Conservation (phyloP, 1,140 invertebrate species). For the Ceratitis capitata region DNA sequence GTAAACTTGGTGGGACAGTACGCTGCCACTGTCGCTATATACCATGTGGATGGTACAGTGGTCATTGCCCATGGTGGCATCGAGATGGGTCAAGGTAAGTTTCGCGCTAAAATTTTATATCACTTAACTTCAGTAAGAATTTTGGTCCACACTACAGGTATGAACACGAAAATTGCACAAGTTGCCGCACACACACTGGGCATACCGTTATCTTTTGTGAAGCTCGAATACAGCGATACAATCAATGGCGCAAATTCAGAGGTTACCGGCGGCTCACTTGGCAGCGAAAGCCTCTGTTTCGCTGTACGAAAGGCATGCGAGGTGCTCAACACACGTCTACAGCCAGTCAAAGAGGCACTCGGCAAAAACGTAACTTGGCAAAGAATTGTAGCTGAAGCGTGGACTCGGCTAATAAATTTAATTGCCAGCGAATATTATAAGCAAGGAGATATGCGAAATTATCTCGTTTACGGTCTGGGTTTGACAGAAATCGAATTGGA, state of each 20-base stretch:
- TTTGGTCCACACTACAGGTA: conserved; percentile 51
- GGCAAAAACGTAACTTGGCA: conserved; percentile 71
- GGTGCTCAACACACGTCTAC: conserved; percentile 69
- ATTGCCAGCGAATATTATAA: conserved; percentile 73
- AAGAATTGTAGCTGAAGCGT: conserved; percentile 70
- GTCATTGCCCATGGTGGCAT: conserved; percentile 74
- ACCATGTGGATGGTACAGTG: conserved; percentile 75
- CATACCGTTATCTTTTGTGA: conserved; percentile 76
- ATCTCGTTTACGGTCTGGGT: conserved; percentile 72
- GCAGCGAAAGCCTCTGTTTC: conserved; percentile 67
- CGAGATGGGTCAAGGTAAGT: conserved; percentile 76
- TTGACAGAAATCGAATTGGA: conserved; percentile 79
- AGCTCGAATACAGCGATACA: conserved; percentile 74
- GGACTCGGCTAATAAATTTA: conserved; percentile 70
- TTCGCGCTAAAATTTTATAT: neutral
- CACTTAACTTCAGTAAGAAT: neutral
- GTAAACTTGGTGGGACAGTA: conserved; percentile 67
- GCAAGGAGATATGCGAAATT: conserved; percentile 67
- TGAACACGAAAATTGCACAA: conserved; percentile 78
- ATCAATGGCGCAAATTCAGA: conserved; percentile 74
- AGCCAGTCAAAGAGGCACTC: conserved; percentile 70
- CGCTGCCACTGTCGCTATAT: conserved; percentile 72
- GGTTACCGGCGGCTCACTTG: conserved; percentile 76
- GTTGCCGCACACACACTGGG: conserved; percentile 79
- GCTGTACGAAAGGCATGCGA: conserved; percentile 76